Percentiles rank a stretch among this genome's conserved stretches.
Evolutionary conservation across 2,113 vertebrate genomes (phyloP).

Genomic region (Nipponia nippon): DNA sequence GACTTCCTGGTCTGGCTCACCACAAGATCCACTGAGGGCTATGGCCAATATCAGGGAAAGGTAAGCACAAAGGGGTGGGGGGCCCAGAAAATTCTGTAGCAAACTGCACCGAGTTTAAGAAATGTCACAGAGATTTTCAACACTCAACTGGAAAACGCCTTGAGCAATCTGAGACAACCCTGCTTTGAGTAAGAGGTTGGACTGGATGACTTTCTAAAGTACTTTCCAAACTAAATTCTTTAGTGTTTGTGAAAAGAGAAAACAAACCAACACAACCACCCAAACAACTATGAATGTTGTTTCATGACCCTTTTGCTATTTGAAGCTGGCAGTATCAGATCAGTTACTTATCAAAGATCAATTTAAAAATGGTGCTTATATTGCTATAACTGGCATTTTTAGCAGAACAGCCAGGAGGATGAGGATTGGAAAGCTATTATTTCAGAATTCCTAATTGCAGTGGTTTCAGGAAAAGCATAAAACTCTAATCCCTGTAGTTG

Average conservation of each 20-base stretch:
- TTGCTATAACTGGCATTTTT: background rate
- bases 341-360: background rate
- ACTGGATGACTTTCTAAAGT: background rate
- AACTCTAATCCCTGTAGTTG: background rate
- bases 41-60: background rate
- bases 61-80: background rate
- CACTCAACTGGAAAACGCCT: background rate
- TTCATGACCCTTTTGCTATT: background rate
- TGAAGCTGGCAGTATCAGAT: background rate
- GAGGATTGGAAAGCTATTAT: background rate
- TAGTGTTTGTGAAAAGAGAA: background rate
- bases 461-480: background rate
- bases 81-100: background rate
- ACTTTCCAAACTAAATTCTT: background rate
- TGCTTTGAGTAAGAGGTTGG: background rate
- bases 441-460: background rate
- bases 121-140: background rate
- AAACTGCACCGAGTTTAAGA: background rate
- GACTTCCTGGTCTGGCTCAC: background rate
- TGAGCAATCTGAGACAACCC: background rate
- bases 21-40: fast-evolving
- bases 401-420: background rate
- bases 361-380: background rate
- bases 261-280: background rate
- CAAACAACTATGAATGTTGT: background rate